These are phyloP conservation scores for Helogale parvula DNA, from an alignment of 2,113 vertebrate species.

Conservation along the genomic window DNA sequence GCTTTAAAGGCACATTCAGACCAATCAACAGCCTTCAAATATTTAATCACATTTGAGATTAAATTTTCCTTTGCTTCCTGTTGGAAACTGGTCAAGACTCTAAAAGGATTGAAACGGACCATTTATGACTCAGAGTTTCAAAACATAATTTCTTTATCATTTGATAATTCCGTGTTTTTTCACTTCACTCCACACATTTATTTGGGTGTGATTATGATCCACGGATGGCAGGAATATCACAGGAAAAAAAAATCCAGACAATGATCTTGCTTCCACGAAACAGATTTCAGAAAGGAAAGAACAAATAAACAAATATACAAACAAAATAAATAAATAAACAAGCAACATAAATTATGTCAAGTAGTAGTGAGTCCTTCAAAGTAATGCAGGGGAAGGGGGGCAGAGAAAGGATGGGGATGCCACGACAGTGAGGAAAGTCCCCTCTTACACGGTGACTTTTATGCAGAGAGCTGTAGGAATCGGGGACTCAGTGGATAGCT, in stretches of 20 bases:
- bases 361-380: not conserved
- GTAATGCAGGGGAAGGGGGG: not conserved
- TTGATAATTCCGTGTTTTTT: not conserved
- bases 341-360: not conserved
- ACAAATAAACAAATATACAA: not conserved
- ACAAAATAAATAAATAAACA: not conserved
- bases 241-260: not conserved
- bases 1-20: not conserved
- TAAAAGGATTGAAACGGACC: not conserved
- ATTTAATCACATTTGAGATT: not conserved
- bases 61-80: not conserved
- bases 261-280: not conserved
- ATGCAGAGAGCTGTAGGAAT: not conserved
- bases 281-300: not conserved
- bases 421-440: not conserved
- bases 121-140: not conserved
- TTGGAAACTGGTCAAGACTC: not conserved
- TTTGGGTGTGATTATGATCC: not conserved
- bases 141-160: not conserved
- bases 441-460: not conserved
- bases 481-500: not conserved
- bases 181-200: not conserved
- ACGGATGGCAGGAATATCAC: not conserved
- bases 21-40: not conserved
- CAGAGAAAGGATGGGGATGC: not conserved